A percentile compares a stretch with the other conserved stretches of the same genome.
These are phyloP conservation scores for Tragelaphus buxtoni DNA, from an alignment of 2,113 vertebrate genomes.

Conservation along the genomic window DNA sequence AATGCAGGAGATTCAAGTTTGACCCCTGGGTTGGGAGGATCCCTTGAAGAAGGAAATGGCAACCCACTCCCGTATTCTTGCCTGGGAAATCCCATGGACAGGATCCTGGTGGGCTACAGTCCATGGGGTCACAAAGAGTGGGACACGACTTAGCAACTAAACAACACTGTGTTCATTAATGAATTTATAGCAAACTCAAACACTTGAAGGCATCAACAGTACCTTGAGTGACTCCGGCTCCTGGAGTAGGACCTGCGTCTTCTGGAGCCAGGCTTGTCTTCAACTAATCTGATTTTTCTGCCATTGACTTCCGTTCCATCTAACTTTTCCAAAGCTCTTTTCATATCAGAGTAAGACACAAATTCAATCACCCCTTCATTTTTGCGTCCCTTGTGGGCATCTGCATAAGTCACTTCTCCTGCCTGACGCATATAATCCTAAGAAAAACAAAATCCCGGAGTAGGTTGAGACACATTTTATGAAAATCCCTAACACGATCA, in stretches of 20 bases:
- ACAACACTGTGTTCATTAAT: background rate
- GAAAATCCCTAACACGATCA: background rate
- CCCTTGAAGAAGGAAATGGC: background rate
- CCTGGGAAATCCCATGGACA: background rate
- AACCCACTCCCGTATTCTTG: background rate
- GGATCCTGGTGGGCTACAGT: background rate
- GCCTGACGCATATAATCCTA: constrained; percentile 99
- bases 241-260: constrained; percentile 93
- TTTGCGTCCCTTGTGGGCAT: constrained; percentile 95
- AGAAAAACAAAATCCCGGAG: background rate
- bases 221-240: constrained; percentile 93
- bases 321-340: constrained; percentile 96
- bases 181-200: background rate
- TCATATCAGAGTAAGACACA: constrained; percentile 97
- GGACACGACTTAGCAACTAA: background rate
- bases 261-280: constrained; percentile 93
- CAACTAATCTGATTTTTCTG: constrained; percentile 95
- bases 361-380: constrained; percentile 99
- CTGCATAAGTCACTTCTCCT: constrained; percentile 96
- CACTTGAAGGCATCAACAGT: background rate
- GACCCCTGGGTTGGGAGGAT: background rate
- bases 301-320: constrained; percentile 97
- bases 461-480: background rate
- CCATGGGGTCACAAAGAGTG: background rate
- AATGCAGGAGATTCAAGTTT: background rate